Evolutionary conservation across 2,888 invertebrate genomes (phyloP).

Genomic region (Eudemis profundana): DNA sequence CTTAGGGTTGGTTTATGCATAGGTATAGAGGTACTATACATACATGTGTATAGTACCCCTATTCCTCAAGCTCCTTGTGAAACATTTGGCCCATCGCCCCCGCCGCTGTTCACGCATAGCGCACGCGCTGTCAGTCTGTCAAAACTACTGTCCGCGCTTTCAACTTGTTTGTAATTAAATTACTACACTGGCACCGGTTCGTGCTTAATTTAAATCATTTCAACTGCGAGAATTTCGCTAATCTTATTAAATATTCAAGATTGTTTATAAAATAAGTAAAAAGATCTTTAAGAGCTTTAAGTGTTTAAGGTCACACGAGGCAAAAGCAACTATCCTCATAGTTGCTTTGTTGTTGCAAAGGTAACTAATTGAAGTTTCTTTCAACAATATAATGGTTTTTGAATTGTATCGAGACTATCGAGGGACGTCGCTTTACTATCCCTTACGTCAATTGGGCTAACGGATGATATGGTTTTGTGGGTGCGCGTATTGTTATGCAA

Average conservation of each 20-base stretch:
- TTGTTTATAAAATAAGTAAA: not conserved
- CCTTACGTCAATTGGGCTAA: too few relatives aligned
- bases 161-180: constrained; percentile 33
- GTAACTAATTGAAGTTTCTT: too few relatives aligned
- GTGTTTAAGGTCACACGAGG: not conserved
- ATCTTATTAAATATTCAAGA: not conserved
- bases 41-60: too few relatives aligned
- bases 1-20: too few relatives aligned
- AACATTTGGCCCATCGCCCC: constrained; percentile 3
- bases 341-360: too few relatives aligned
- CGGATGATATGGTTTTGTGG: not conserved
- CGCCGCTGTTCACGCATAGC: constrained; percentile 18
- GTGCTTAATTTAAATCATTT: constrained; percentile 19
- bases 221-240: not conserved
- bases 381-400: too few relatives aligned
- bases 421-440: too few relatives aligned
- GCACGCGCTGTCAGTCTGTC: constrained; percentile 27
- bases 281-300: too few relatives aligned
- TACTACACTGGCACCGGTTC: not conserved
- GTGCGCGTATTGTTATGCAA: not conserved
- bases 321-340: too few relatives aligned
- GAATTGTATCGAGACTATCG: too few relatives aligned
- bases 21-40: too few relatives aligned
- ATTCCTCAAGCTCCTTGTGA: not conserved
- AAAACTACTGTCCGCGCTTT: constrained; percentile 29